A percentile compares a stretch with the other conserved stretches of the same genome.
These are phyloP conservation scores for Platysternon megacephalum DNA, from an alignment of 2,113 vertebrate genomes.

Conservation along the genomic window DNA sequence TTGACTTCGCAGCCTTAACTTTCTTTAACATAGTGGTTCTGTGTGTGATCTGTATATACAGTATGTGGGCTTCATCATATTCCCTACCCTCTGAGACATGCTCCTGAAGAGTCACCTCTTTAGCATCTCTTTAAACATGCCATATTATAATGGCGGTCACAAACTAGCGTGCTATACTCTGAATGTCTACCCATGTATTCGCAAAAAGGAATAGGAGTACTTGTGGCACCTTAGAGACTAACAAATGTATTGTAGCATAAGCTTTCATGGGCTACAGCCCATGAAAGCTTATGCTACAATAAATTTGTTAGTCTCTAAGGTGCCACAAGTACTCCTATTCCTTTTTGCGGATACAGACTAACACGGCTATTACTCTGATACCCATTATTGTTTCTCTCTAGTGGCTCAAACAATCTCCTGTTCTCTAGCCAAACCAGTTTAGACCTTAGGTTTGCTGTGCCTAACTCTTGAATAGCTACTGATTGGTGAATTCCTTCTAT, in stretches of 20 bases:
- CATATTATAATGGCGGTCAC: rapidly evolving
- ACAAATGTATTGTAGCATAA: too few species aligned
- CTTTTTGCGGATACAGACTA: too few species aligned
- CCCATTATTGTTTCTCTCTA: background rate
- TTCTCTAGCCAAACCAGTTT: background rate
- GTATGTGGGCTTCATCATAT: background rate
- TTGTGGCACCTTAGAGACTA: too few species aligned
- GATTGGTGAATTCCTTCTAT: background rate
- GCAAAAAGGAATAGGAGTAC: too few species aligned
- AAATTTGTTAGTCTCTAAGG: too few species aligned
- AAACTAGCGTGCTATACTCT: rapidly evolving
- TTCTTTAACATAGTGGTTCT: background rate
- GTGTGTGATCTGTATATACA: rapidly evolving
- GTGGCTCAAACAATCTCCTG: background rate
- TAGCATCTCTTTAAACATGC: background rate
- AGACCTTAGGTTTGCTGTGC: rapidly evolving
- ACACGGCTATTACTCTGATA: too few species aligned
- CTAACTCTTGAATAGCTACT: background rate
- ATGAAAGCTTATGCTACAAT: too few species aligned
- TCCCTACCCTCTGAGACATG: background rate
- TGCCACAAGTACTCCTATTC: too few species aligned
- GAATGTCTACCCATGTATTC: background rate
- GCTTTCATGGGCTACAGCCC: too few species aligned
- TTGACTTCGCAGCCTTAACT: background rate
- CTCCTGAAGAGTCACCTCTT: rapidly evolving